Percentiles rank a stretch among this genome's conserved stretches.
Evolutionary conservation across 2,797 vertebrate species (phyloP).

Genomic region (Amblyopsis hoosieri): DNA sequence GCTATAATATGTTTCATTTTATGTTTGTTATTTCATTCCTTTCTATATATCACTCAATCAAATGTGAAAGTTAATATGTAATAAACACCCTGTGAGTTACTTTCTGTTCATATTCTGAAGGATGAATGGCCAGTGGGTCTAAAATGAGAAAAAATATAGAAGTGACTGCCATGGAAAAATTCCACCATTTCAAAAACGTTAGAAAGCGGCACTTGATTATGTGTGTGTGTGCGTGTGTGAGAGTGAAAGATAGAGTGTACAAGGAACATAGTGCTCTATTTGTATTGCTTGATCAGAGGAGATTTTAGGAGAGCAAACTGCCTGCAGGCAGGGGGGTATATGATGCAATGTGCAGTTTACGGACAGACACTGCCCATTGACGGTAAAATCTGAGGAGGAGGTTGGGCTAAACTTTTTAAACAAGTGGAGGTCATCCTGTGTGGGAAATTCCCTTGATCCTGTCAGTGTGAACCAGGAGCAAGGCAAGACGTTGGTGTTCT

Average conservation of each 20-base stretch:
- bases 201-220: slow-evolving; percentile 22
- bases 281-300: slow-evolving; percentile 59
- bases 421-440: slow-evolving; percentile 67
- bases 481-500: slow-evolving; percentile 34
- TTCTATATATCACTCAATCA: too few relatives aligned
- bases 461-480: slow-evolving; percentile 48
- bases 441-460: slow-evolving; percentile 75
- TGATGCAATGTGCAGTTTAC: slow-evolving; percentile 79
- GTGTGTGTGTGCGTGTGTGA: slow-evolving; percentile 24
- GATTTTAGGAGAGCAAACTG: slow-evolving; percentile 54
- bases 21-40: too few relatives aligned
- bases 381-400: slow-evolving; percentile 76
- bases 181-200: slow-evolving; percentile 50
- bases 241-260: neutral
- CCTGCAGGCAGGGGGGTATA: slow-evolving; percentile 40
- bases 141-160: neutral
- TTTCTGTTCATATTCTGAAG: slow-evolving; percentile 11
- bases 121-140: slow-evolving; percentile 5
- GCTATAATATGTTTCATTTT: too few relatives aligned
- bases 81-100: too few relatives aligned
- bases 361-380: slow-evolving; percentile 76
- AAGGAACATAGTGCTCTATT: slow-evolving; percentile 14
- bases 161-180: slow-evolving; percentile 41
- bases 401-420: slow-evolving; percentile 64
- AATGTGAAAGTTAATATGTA: too few relatives aligned